Evolutionary conservation across 2,113 vertebrate genomes (phyloP).

Genomic region (Lamprologus lemairii): DNA sequence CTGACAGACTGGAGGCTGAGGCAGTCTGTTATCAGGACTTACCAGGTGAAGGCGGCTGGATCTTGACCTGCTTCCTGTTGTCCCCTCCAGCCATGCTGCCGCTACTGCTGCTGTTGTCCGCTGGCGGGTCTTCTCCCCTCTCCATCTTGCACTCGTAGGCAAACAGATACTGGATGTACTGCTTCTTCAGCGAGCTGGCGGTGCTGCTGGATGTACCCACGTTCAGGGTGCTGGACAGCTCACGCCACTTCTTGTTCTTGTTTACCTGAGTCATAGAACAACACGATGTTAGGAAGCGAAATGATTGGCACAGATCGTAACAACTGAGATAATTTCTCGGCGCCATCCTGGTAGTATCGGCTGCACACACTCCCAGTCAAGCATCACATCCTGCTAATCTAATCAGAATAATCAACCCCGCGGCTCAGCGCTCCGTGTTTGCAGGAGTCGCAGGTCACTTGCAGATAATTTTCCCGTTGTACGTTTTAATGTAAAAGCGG

Average conservation of each 20-base stretch:
- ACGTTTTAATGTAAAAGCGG: not conserved
- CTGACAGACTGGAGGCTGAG: not conserved
- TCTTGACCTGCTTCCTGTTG: conserved; percentile 89
- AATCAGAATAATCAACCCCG: not conserved
- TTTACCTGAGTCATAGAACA: conserved; percentile 74
- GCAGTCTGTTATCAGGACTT: conserved; percentile 31
- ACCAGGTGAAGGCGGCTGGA: conserved; percentile 96
- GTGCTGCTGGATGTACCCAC: conserved; percentile 92
- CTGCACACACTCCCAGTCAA: not conserved
- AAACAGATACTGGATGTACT: conserved; percentile 96
- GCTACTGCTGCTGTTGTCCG: conserved; percentile 80
- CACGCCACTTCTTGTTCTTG: conserved; percentile 98
- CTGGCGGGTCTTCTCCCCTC: conserved; percentile 89
- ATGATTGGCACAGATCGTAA: not conserved
- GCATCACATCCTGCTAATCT: not conserved
- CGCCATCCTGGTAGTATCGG: not conserved
- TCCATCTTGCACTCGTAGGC: conserved; percentile 96
- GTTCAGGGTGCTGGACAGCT: conserved; percentile 82
- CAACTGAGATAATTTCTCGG: not conserved
- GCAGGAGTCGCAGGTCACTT: not conserved
- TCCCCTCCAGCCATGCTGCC: conserved; percentile 73
- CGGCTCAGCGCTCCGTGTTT: not conserved
- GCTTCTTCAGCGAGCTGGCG: conserved; percentile 92
- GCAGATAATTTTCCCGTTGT: not conserved
- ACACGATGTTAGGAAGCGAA: not conserved